Evolutionary conservation across 30 jellyfish, hydroid and myxozoan species (phyloP).

Genomic region (Chironex yamaguchii): DNA sequence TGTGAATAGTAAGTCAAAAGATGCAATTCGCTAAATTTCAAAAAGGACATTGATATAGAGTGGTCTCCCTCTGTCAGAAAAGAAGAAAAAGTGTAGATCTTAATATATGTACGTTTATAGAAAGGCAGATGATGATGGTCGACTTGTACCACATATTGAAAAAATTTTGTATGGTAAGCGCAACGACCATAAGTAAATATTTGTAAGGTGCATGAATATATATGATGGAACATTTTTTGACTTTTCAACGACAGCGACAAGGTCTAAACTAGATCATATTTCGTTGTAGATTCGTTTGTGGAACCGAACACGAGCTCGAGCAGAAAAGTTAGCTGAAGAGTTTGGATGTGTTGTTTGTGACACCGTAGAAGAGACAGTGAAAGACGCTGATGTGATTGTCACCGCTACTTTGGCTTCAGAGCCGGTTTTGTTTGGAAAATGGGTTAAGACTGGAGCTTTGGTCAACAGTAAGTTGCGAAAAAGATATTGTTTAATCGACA

Average conservation of each 20-base stretch:
- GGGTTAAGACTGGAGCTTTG: conserved; percentile 79
- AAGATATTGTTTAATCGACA: too few relatives aligned
- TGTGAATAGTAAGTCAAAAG: too few relatives aligned
- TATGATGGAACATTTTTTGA: neutral
- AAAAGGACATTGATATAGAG: too few relatives aligned
- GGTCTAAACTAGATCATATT: neutral
- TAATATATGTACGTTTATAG: too few relatives aligned
- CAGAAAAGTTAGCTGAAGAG: conserved; percentile 56
- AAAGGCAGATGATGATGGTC: too few relatives aligned
- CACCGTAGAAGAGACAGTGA: conserved; percentile 86
- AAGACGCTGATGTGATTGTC: conserved; percentile 95
- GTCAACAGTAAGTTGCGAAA: conserved; percentile 59
- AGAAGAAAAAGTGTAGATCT: too few relatives aligned
- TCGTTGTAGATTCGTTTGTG: conserved; percentile 78
- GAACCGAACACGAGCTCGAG: conserved; percentile 68
- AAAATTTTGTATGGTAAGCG: too few relatives aligned
- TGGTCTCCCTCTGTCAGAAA: too few relatives aligned
- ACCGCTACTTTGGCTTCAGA: conserved; percentile 80
- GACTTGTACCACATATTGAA: too few relatives aligned
- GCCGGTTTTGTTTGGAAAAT: conserved; percentile 78
- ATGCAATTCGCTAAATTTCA: too few relatives aligned
- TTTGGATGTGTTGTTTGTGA: conserved; percentile 59
- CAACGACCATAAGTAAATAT: neutral
- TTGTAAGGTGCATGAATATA: neutral
- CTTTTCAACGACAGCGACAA: neutral